phyloP scores from a whole-genome alignment of 2,797 vertebrate genomes.

The Argya squamiceps region DNA sequence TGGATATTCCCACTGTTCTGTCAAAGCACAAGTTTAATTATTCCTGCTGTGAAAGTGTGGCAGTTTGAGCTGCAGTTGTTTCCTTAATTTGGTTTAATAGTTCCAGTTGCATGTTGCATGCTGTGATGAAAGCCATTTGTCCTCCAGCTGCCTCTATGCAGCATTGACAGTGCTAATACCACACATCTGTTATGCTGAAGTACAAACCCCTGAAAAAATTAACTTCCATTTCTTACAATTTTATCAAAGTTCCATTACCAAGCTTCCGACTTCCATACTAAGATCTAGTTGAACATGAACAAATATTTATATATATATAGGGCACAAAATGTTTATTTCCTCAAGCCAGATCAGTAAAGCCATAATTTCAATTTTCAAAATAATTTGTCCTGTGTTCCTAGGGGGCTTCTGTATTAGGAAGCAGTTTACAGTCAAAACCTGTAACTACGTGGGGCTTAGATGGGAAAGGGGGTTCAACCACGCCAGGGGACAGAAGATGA shows the following conservation, averaged over 20 bases:
- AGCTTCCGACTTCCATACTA: neutral
- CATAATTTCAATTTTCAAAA: neutral
- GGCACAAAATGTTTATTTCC: neutral
- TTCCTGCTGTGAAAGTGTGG: neutral
- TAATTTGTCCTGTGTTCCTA: neutral
- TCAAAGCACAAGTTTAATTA: neutral
- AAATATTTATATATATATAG: neutral
- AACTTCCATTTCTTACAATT: neutral
- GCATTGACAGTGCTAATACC: neutral
- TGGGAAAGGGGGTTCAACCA: neutral
- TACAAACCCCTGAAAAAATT: neutral
- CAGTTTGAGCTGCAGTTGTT: neutral
- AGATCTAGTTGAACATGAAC: neutral
- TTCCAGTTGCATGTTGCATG: neutral
- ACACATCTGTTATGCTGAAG: neutral
- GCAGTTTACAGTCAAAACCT: neutral
- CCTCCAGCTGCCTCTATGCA: neutral
- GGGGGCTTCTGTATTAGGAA: neutral
- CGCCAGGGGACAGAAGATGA: rapidly evolving
- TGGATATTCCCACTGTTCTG: neutral
- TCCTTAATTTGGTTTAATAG: neutral
- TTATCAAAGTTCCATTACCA: neutral
- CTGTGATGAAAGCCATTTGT: neutral
- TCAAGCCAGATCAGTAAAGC: neutral
- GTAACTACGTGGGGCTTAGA: rapidly evolving